Conservation (phyloP, 2,797 vertebrate genomes). For the Syngnathus acus region DNA sequence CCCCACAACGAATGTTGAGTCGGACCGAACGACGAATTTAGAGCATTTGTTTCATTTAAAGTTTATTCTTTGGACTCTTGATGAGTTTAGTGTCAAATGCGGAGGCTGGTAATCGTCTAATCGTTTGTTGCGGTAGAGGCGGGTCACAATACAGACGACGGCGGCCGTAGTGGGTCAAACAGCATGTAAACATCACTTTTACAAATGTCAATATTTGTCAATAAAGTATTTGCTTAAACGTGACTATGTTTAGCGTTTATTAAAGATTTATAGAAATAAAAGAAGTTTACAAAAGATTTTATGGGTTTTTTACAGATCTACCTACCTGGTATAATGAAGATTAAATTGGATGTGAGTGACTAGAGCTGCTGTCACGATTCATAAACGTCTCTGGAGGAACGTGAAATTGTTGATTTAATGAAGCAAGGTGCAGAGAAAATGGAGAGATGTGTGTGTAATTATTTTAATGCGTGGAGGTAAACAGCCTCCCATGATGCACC, state of each 20-base stretch:
- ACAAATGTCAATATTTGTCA: no score
- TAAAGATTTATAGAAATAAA: no score
- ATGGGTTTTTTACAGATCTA: no score
- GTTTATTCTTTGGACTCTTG: neutral
- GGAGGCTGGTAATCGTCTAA: no score
- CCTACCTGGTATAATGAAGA: neutral
- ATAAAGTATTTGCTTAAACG: no score
- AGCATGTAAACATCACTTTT: neutral
- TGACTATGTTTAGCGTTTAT: no score
- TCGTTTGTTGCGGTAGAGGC: conserved; percentile 23
- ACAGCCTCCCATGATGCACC: neutral
- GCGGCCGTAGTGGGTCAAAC: conserved; percentile 6
- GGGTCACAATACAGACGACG: conserved; percentile 26
- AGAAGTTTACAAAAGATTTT: no score
- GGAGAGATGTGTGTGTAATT: neutral
- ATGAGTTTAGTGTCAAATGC: neutral
- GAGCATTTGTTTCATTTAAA: neutral
- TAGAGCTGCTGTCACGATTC: neutral
- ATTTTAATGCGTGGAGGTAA: neutral
- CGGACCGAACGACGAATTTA: neutral
- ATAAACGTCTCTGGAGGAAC: neutral
- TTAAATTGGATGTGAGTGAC: conserved; percentile 2
- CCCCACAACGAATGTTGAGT: neutral
- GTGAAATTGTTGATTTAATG: neutral
- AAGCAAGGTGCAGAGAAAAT: neutral